Evolutionary conservation across 2,797 vertebrate species (phyloP), one percentile per base, ranked within the genome.

Genomic region (Chiroxiphia lanceolata): DNA sequence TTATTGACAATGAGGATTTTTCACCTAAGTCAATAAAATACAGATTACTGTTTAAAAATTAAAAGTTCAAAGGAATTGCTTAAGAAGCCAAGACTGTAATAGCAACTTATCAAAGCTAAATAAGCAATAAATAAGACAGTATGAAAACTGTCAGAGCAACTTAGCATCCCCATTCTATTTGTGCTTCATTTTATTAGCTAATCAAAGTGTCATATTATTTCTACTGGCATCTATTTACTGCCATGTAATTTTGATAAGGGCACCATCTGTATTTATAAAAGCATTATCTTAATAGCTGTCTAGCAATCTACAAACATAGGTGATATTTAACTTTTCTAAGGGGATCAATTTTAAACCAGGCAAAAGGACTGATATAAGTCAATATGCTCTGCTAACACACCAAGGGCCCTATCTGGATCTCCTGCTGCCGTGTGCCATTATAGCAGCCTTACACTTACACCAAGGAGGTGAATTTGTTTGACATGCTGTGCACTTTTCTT

Each of bases 241-340:
- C 96, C 97, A 93, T 97, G 96, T 96, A 97, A 98, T 98, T 98
- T 98, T 97, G 98, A 98, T 98, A 98, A 98, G 97, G 96, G 97
- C 94, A 97, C 97, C 98, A 98, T 98, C 98, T 98, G 98, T 98
- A 98, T 98, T 98, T 98, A 98, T 97, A 97, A 97, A 98, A 97
- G 98, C 98, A 98, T 98, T 98, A 98, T 98, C 98, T 98, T 97
- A 97, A 97, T 98, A 96, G 97, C 98, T 97, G 97, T 97, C 96
- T 96, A 97, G 96, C 96, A 97, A 97, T 97, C 97, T 97, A 97
- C 97, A 98, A 98, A 98, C 98, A 98, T 90, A 77, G 61, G 96
- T 98, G 97, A 98, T 98, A 98, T 98, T 98, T 98, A 98, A 97
- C 97, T 98, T 98, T 97, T 97, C 98, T 97, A 97, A 97, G 87